Evolutionary conservation across 2,113 vertebrate genomes (phyloP).

Genomic region (Phalacrocorax aristotelis): DNA sequence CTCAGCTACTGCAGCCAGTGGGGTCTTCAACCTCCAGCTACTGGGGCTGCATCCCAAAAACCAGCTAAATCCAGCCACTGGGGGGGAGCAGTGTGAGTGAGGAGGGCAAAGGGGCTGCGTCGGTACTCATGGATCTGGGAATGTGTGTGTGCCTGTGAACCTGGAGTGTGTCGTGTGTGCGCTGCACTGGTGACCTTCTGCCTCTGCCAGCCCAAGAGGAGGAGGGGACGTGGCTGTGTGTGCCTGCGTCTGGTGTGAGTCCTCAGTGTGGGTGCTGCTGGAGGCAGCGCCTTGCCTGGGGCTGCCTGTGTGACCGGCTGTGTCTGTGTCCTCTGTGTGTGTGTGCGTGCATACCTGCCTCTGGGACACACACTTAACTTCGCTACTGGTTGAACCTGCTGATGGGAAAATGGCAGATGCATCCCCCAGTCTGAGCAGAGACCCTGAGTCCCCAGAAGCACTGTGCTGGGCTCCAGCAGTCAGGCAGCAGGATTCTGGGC

Average conservation of each 20-base stretch:
- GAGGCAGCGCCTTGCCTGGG: not conserved
- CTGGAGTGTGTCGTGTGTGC: not conserved
- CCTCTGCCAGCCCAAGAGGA: not conserved
- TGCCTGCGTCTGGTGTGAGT: not conserved
- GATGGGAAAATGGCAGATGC: not conserved
- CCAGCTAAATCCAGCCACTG: not conserved
- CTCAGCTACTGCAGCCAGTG: not conserved
- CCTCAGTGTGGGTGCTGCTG: not conserved
- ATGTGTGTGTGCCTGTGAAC: not conserved
- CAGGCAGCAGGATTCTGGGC: not conserved
- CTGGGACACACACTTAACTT: not conserved
- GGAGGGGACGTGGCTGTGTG: accelerated
- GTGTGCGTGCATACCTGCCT: not conserved
- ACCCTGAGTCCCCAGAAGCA: accelerated
- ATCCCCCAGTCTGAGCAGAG: too few species aligned
- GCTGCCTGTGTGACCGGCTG: accelerated
- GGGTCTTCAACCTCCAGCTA: not conserved
- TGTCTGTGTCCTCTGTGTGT: not conserved
- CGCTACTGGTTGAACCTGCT: not conserved
- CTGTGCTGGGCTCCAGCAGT: not conserved
- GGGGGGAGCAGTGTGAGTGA: not conserved
- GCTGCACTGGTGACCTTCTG: not conserved
- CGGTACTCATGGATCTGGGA: accelerated
- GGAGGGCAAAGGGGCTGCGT: not conserved
- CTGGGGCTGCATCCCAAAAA: not conserved